Conservation (phyloP, 2,113 vertebrate genomes). For the Dromas ardeola region DNA sequence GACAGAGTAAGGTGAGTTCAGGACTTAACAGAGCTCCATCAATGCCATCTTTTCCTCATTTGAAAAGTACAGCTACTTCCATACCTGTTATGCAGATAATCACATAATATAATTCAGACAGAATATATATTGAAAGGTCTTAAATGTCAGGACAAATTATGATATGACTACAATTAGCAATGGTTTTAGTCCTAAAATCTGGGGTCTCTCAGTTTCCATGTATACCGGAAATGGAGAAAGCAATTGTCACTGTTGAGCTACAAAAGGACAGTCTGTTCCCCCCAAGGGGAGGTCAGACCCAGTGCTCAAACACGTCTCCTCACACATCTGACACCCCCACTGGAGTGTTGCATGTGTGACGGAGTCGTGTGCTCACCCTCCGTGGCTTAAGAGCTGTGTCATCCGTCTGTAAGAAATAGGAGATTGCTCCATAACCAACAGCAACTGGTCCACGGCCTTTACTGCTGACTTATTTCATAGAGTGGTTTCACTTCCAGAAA, state of each 20-base stretch:
- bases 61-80: not conserved
- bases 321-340: not conserved
- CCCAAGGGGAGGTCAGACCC: not conserved
- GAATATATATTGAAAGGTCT: not conserved
- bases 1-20: not conserved
- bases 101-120: not conserved
- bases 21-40: not conserved
- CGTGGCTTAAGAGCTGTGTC: not conserved
- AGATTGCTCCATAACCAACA: not conserved
- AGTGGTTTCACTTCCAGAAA: not conserved
- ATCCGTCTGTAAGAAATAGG: not conserved
- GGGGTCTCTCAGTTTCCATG: not conserved
- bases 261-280: not conserved
- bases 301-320: not conserved
- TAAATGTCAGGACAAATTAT: not conserved
- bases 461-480: not conserved
- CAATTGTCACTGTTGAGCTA: not conserved
- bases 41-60: not conserved
- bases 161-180: not conserved
- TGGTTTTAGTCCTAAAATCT: not conserved
- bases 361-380: not conserved
- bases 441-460: not conserved
- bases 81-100: not conserved
- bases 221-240: not conserved
- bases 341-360: accelerated